Conservation (phyloP, 2,113 vertebrate species). For the Odobenus rosmarus region DNA sequence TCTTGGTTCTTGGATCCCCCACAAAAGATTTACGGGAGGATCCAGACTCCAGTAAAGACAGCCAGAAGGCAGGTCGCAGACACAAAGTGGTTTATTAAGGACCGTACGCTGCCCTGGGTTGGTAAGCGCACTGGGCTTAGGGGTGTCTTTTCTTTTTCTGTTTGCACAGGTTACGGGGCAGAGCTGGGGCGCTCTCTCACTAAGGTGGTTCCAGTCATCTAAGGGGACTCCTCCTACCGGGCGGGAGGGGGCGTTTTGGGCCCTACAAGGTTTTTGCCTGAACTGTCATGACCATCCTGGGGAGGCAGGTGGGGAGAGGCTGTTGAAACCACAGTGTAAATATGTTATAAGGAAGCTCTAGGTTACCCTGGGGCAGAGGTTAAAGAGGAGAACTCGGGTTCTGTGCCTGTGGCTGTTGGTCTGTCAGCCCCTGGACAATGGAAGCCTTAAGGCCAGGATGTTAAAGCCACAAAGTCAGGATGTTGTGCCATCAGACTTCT, state of each 20-base stretch:
- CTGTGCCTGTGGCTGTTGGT: not conserved
- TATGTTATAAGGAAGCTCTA: not conserved
- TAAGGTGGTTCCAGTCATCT: not conserved
- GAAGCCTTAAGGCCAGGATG: not conserved
- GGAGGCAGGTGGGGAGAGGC: not conserved
- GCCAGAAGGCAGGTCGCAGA: not conserved
- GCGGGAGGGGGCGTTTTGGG: not conserved
- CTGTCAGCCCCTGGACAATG: not conserved
- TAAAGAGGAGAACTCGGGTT: not conserved
- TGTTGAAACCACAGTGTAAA: not conserved
- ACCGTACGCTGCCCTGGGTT: not conserved
- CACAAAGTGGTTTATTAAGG: not conserved
- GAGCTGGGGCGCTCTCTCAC: not conserved
- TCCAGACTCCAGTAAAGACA: not conserved
- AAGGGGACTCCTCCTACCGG: not conserved
- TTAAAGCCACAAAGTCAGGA: not conserved
- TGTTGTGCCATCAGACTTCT: not conserved
- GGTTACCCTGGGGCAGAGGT: not conserved
- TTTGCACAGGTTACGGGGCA: too few relatives aligned
- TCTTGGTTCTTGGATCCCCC: not conserved
- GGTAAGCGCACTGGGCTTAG: not conserved
- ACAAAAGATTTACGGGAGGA: not conserved
- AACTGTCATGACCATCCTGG: not conserved
- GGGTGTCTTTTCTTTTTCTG: not conserved
- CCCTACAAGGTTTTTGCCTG: not conserved